Evolutionary conservation across 1,140 invertebrate genomes (phyloP).

Genomic region (Frieseomelitta varia): DNA sequence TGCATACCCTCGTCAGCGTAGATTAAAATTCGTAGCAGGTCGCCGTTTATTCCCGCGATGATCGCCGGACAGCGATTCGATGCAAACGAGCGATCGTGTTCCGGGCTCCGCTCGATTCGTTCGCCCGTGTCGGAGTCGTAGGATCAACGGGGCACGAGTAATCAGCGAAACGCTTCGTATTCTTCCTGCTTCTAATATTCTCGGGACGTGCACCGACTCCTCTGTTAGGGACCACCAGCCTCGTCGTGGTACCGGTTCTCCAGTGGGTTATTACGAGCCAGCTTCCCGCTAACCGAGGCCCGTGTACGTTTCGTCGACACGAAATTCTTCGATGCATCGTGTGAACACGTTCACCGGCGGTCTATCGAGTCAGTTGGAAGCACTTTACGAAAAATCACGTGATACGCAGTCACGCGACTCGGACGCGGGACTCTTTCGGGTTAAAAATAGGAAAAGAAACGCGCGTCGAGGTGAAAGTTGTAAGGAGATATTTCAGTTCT

Average conservation of each 20-base stretch:
- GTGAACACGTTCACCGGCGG: slow-evolving; percentile 35
- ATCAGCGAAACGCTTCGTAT: slow-evolving; percentile 64
- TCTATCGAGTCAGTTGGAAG: neutral
- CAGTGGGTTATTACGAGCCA: slow-evolving; percentile 61
- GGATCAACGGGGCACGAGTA: slow-evolving; percentile 49
- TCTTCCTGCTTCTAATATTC: slow-evolving; percentile 70
- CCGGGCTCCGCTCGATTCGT: slow-evolving; percentile 7
- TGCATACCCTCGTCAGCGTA: neutral
- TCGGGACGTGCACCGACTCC: slow-evolving; percentile 66
- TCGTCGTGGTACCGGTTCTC: slow-evolving; percentile 68
- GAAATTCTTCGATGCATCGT: slow-evolving; percentile 60
- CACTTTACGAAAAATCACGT: slow-evolving; percentile 10
- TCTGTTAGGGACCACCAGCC: slow-evolving; percentile 64
- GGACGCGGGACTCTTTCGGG: no score
- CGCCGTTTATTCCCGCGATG: neutral
- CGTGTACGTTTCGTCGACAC: slow-evolving; percentile 48
- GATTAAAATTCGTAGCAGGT: slow-evolving; percentile 30
- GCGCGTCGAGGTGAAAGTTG: neutral
- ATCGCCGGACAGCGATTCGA: neutral
- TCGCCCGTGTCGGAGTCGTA: slow-evolving; percentile 30
- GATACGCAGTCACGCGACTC: neutral
- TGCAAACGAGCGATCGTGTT: slow-evolving; percentile 36
- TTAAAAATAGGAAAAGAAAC: neutral
- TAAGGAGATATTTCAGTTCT: neutral
- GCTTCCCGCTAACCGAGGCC: slow-evolving; percentile 55